A percentile compares a stretch with the other conserved stretches of the same genome.
Conservation (phyloP, 2,888 invertebrate genomes). For the Microctonus brassicae region DNA sequence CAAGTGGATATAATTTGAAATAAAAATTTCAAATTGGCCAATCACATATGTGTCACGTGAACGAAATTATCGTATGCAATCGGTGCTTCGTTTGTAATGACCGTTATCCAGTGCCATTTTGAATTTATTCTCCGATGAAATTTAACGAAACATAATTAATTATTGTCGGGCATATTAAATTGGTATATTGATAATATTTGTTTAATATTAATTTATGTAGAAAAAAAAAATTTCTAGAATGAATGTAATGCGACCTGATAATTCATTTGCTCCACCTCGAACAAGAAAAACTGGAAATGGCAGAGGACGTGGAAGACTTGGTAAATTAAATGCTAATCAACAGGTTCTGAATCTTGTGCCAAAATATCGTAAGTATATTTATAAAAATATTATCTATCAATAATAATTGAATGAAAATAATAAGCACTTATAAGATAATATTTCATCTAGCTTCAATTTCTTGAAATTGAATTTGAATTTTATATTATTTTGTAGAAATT, state of each 20-base stretch:
- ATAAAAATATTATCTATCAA: too few species aligned
- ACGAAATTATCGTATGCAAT: too few species aligned
- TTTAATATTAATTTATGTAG: neutral
- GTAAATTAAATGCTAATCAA: conserved; percentile 31
- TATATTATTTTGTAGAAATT: neutral
- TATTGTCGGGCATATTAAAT: neutral
- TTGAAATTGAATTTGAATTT: too few species aligned
- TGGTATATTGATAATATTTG: neutral
- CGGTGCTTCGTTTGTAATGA: too few species aligned
- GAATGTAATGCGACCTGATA: conserved; percentile 52
- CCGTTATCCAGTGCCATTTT: too few species aligned
- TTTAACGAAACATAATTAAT: neutral
- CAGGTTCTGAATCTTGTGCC: conserved; percentile 40
- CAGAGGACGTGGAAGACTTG: conserved; percentile 33
- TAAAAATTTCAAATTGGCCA: too few species aligned
- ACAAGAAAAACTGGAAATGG: conserved; percentile 20
- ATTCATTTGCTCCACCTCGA: conserved; percentile 30
- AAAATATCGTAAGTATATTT: conserved; percentile 52
- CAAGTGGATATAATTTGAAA: too few species aligned
- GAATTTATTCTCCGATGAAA: neutral
- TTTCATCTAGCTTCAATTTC: too few species aligned
- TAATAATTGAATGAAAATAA: too few species aligned
- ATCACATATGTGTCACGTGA: too few species aligned
- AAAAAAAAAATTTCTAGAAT: conserved; percentile 36
- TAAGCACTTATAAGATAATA: too few species aligned